Base-by-base conservation (phyloP, 2,888 invertebrate genomes). In the Drosophila setosimentum region DNA sequence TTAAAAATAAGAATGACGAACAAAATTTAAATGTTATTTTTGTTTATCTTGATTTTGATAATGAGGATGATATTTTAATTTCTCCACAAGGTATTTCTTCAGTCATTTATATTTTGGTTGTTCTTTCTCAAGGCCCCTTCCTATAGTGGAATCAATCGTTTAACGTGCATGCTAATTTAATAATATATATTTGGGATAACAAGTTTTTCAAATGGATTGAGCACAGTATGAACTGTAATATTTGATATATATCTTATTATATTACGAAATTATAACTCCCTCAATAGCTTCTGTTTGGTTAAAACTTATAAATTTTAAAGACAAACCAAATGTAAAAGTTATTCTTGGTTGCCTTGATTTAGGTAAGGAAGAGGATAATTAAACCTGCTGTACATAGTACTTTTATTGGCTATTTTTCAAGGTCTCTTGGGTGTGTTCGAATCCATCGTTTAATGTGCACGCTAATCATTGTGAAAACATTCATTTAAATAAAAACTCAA, bases 401-500 rank as follows among this genome's bases (percentile, higher is more conserved):
- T 5, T n/a, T 21, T 16, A 30, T 18, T 40, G 27, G 4, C 4
- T 33, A 10, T 29, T 24, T 33, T 29, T 35, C 16, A 33, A 48
- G n/a, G 64, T n/a, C 1, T 37, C 11, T n/a, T 21, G 40, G 6
- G 21, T 42, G 21, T 42, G 21, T n/a, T 33, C 32, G 21, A 40
- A 35, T 53, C 53, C 40, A 33, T 16, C 21, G n/a, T 8, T 69
- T 74, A 64, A 63, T 66, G 8, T 21, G 5, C 29, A 45, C 51
- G 60, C 48, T 76, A 76, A 76, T 62, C 40, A 40, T 30, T 27
- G 10, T 54, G 29, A 30, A 27, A 50, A 30, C 50, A 50, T 50
- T 11, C 29, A 57, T 57, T 30, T 35, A 32, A 53, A 40, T 32
- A 54, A 35, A 32, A 13, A 21, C 70, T 62, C 32, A 21, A 24